Base-by-base conservation (phyloP, 2,113 vertebrate genomes). In the Notothenia coriiceps region DNA sequence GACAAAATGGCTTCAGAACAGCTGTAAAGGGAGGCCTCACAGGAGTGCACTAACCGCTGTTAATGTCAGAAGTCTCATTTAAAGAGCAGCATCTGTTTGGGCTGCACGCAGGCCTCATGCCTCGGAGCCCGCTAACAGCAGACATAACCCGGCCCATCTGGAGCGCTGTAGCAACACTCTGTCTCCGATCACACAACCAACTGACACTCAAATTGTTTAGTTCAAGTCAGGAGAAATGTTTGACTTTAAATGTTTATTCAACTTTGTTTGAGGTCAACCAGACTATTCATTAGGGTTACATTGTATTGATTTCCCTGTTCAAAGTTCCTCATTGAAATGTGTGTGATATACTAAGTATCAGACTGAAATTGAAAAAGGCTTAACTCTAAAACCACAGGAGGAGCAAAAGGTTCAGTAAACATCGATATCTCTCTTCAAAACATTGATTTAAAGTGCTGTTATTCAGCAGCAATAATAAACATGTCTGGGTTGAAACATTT, bases 51-150 rank as follows among this genome's bases (percentile, higher is more conserved):
- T 94, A 94, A 95, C 93, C 75, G 76, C 90, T 90, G 89, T 87
- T 94, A 92, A 95, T 93, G 92, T 94, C 94, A 94, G 84, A 93
- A 91, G 91, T 90, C 93, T 91, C 90, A 59, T 94, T 94, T 94
- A 94, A 94, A 93, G 92, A 94, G 90, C 89, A 91, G 93, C 94
- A 95, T 95, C 95, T 95, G 93, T 90, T 94, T 88, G 69, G 80
- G 82, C 72, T 86, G 61, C 84, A 69, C 40, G 29, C 81, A 40
- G 82, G 82, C 77, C 88, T 84, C 73, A 50, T 82, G 89, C 84
- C 83, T 91, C 82, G 1, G 61, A 86, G 89, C 67, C 71, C 46
- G 13, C 63, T 76, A 83, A 85, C 86, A 82, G 88, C 87, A 80
- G 85, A 86, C n/a, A 78, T 65, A 65, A 68, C 79, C 75, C 86